Conservation (phyloP, 2,888 invertebrate species). For the Orthosia cruda region DNA sequence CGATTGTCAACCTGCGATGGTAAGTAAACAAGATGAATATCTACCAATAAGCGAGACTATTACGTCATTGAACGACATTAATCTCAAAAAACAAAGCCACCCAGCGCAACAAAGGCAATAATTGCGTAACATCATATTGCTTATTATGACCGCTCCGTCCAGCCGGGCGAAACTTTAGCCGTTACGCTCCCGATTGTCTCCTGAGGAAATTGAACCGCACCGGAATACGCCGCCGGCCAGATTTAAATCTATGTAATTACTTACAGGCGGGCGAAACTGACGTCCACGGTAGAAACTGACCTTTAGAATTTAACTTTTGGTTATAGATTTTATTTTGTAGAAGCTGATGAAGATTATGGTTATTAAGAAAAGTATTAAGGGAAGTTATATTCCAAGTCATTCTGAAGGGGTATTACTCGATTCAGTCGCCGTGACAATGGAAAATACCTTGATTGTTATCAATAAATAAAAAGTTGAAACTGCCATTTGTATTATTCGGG, state of each 20-base stretch:
- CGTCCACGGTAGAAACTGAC: conserved; percentile 36
- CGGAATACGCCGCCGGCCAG: conserved; percentile 60
- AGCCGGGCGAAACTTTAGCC: conserved; percentile 67
- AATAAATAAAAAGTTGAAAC: too few species aligned
- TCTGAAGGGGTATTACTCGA: too few species aligned
- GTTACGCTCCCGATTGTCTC: conserved; percentile 66
- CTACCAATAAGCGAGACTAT: background rate
- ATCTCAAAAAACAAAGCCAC: conserved; percentile 53
- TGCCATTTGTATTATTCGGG: too few species aligned
- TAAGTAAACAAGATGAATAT: background rate
- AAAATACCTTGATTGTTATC: too few species aligned
- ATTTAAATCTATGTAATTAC: conserved; percentile 71
- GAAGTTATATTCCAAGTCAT: background rate
- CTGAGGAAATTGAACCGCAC: conserved; percentile 68
- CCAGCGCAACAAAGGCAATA: conserved; percentile 55
- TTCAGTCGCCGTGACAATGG: too few species aligned
- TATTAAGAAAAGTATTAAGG: background rate
- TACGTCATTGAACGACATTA: conserved; percentile 19
- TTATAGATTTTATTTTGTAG: background rate
- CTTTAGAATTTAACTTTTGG: conserved; percentile 19
- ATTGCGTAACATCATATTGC: conserved; percentile 62
- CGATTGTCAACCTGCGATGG: too few species aligned
- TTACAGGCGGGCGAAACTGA: conserved; percentile 52
- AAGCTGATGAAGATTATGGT: background rate
- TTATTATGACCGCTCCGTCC: conserved; percentile 53